Evolutionary conservation across 2,888 invertebrate genomes (phyloP).

Genomic region (Amiota minor): DNA sequence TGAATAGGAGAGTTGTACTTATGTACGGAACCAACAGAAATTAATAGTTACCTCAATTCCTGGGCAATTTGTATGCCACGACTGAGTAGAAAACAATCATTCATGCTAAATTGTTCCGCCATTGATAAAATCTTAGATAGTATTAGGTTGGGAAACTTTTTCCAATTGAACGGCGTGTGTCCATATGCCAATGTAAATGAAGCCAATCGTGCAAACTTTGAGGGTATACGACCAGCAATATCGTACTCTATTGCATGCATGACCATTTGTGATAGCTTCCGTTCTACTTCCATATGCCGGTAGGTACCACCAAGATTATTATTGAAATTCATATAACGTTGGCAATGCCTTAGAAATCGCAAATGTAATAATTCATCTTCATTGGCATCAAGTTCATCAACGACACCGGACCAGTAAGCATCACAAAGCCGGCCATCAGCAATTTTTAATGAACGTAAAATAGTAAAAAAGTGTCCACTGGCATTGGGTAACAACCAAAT

Average conservation of each 20-base stretch:
- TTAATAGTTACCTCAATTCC: slow-evolving; percentile 58
- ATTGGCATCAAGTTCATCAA: slow-evolving; percentile 65
- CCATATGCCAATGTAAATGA: slow-evolving; percentile 74
- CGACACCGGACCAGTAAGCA: slow-evolving; percentile 74
- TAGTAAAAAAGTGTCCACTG: slow-evolving; percentile 72
- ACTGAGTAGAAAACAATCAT: slow-evolving; percentile 74
- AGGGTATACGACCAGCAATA: slow-evolving; percentile 69
- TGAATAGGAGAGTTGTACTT: neutral
- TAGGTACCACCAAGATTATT: slow-evolving; percentile 75
- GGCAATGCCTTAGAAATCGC: slow-evolving; percentile 72
- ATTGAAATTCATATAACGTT: slow-evolving; percentile 76
- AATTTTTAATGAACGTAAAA: slow-evolving; percentile 74
- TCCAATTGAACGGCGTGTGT: slow-evolving; percentile 63
- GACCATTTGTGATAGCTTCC: slow-evolving; percentile 69
- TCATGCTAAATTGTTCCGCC: slow-evolving; percentile 70
- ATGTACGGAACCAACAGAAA: neutral
- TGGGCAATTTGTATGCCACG: slow-evolving; percentile 73
- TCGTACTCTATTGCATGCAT: slow-evolving; percentile 69
- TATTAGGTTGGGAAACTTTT: slow-evolving; percentile 70
- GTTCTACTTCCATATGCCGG: slow-evolving; percentile 74
- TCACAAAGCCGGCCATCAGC: slow-evolving; percentile 74
- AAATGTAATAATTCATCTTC: slow-evolving; percentile 53
- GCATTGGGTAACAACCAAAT: slow-evolving; percentile 59
- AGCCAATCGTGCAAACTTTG: slow-evolving; percentile 71
- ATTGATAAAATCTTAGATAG: slow-evolving; percentile 71